Evolutionary conservation across 2,797 vertebrate genomes (phyloP).

Genomic region (Peromyscus aztecus): DNA sequence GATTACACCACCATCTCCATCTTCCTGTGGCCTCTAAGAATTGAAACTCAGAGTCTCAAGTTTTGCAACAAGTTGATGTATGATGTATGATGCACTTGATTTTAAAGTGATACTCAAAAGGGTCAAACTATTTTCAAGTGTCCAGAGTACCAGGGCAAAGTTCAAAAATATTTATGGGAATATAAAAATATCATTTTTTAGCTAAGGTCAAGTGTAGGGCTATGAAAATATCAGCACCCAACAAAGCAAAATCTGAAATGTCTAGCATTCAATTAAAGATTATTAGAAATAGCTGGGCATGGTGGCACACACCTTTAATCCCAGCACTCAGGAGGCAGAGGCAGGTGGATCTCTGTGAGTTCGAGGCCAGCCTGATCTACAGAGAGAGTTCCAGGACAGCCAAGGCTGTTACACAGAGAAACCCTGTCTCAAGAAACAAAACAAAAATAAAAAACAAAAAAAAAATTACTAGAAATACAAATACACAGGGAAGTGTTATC

Average conservation of each 20-base stretch:
- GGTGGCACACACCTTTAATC: not conserved
- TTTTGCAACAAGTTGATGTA: not conserved
- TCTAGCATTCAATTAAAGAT: not conserved
- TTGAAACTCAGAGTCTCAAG: not conserved
- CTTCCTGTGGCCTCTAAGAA: not conserved
- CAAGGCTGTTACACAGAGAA: not conserved
- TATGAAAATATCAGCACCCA: not conserved
- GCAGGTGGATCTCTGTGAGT: not conserved
- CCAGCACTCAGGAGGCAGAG: not conserved
- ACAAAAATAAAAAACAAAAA: not conserved
- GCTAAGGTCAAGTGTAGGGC: not conserved
- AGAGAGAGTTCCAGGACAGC: not conserved
- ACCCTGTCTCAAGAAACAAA: not conserved
- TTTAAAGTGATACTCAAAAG: not conserved
- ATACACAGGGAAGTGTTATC: not conserved
- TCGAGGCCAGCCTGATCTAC: not conserved
- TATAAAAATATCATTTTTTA: not conserved
- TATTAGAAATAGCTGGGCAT: not conserved
- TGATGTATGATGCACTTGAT: not conserved
- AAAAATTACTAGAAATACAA: not conserved
- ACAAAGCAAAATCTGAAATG: not conserved
- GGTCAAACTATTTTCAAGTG: not conserved
- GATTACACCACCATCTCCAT: not conserved
- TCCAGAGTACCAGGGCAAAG: not conserved
- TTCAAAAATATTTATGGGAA: not conserved